These are phyloP conservation scores for Tiphia femorata DNA, from an alignment of 2,888 invertebrate species.

Conservation along the genomic window DNA sequence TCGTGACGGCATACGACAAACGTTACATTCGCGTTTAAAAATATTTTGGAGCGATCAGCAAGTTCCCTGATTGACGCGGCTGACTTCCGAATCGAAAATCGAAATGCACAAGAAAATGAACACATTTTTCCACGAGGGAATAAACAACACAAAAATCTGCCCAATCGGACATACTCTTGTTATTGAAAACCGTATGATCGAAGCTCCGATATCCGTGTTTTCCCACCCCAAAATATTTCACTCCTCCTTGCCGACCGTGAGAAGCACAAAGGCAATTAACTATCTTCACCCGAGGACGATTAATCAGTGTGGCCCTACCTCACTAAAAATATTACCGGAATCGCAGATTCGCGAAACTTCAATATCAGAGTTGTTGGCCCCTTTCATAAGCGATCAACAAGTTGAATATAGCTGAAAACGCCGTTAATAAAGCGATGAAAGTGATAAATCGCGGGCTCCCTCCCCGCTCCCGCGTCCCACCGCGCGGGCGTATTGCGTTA, in stretches of 20 bases:
- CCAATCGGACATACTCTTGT: too few relatives aligned
- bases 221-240: constrained; percentile 14
- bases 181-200: constrained; percentile 6
- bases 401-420: constrained; percentile 52
- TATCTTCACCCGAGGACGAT: constrained; percentile 15
- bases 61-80: too few relatives aligned
- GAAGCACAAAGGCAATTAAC: constrained; percentile 16
- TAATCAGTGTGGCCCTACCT: constrained; percentile 27
- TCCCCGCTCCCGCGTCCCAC: constrained; percentile 31
- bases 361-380: constrained; percentile 25
- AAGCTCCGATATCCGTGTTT: too few relatives aligned
- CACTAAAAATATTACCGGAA: constrained; percentile 34
- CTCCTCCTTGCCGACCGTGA: neutral
- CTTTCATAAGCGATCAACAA: constrained; percentile 56
- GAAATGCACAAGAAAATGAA: too few relatives aligned
- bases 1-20: too few relatives aligned
- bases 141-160: too few relatives aligned
- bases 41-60: too few relatives aligned
- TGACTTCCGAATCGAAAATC: too few relatives aligned
- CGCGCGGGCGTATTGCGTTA: constrained; percentile 57
- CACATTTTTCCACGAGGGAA: too few relatives aligned
- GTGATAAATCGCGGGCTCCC: constrained; percentile 56
- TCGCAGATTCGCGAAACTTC: constrained; percentile 30
- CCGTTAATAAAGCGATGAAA: constrained; percentile 57
- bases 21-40: too few relatives aligned